Base-by-base conservation (phyloP, 1,140 invertebrate genomes). In the Drosophila arizonae region DNA sequence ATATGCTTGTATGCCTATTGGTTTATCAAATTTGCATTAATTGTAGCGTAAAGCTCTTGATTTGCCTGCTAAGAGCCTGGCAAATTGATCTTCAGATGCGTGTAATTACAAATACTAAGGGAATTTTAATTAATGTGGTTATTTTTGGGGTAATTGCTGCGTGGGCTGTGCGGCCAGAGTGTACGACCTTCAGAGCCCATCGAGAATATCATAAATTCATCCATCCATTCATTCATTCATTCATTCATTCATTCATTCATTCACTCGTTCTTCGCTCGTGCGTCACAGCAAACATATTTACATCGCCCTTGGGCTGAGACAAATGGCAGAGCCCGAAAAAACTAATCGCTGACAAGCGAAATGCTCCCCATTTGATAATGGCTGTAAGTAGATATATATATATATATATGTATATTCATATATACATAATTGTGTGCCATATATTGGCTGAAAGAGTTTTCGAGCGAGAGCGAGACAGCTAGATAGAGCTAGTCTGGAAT, bases 401-500 rank as follows among this genome's bases (percentile, higher is more conserved):
- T 55, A 39, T 30, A 48, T 33, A 33, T 2, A 24, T 24, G 1
- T 24, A 24, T 24, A 21, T 21, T 1, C 2, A 21, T 21, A 24
- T 24, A 24, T 24, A 1, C 21, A 24, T 26, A 55, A 45, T 28
- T 41, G 45, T 28, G 21, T 24, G 21, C 15, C 41, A 36, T 28
- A 28, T 46, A 69, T 57, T 13, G n/a, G 28, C n/a, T 66, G 43
- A 82, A 75, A 79, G 80, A 76, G 73, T 67, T 57, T 64, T 5
- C 33, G 10, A 11, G 36, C 11, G 36, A 2, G 36, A 13, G 36
- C 9, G 36, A 13, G 81, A 33, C 33, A 11, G 36, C 21, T 24
- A 24, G 21, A 13, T 10, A 2, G 36, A 39, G 81, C 63, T 51
- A 62, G 62, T 72, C 58, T 39, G 21, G 39, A 57, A 85, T 86